A percentile compares a stretch with the other conserved stretches of the same genome.
phyloP scores from a whole-genome alignment of 2,888 invertebrate species.

The Chrysina gloriosa region DNA sequence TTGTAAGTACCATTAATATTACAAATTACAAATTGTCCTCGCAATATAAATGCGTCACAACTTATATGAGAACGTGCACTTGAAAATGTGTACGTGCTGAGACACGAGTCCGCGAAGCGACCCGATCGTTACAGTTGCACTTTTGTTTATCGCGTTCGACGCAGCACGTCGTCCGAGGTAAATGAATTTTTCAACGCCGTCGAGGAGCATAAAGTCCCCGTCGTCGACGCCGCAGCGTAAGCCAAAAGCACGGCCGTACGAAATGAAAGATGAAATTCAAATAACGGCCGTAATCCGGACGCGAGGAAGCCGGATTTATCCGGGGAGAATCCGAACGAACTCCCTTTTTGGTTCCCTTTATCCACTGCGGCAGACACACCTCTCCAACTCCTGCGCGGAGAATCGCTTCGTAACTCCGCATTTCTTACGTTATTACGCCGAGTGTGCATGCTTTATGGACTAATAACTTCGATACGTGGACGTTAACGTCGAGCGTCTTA shows the following conservation, averaged over 20 bases:
- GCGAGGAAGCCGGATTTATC: constrained; percentile 31
- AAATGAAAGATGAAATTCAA: constrained; percentile 44
- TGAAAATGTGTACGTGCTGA: neutral
- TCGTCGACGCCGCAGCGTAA: neutral
- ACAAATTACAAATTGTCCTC: no score
- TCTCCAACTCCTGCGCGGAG: neutral
- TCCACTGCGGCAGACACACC: constrained; percentile 26
- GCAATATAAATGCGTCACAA: no score
- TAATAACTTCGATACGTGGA: neutral
- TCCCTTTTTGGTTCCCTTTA: constrained; percentile 28
- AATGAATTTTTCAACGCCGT: constrained; percentile 38
- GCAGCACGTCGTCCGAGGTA: constrained; percentile 18
- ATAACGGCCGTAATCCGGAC: constrained; percentile 39
- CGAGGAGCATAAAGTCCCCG: constrained; percentile 22
- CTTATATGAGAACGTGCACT: no score
- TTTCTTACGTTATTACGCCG: constrained; percentile 1
- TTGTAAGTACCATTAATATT: no score
- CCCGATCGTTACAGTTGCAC: neutral
- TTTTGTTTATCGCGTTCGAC: constrained; percentile 2
- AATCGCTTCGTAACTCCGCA: neutral
- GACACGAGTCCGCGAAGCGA: neutral
- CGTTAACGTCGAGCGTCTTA: neutral
- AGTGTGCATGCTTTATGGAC: constrained; percentile 14
- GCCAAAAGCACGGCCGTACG: constrained; percentile 32
- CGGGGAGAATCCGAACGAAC: constrained; percentile 1